Base-by-base conservation (phyloP, 1,140 invertebrate genomes). In the Metaphire vulgaris region DNA sequence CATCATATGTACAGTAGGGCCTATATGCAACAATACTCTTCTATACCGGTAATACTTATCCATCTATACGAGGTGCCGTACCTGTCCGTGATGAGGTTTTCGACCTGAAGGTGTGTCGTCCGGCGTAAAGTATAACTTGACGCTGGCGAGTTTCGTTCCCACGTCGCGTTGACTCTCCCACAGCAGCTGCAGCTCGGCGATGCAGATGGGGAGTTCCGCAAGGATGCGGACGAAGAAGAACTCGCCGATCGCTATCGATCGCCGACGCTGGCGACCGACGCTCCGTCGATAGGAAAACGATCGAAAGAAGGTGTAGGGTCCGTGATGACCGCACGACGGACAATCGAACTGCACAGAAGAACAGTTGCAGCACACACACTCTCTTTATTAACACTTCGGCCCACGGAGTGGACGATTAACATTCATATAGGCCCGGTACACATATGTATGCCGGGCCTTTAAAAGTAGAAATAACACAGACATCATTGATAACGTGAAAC, bases 191-290 rank as follows among this genome's bases (percentile, higher is more conserved):
- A 96, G 88, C 87, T 97, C 94, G 33, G 92, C 94, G 87, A 94
- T 92, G 85, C 90, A 91, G 79, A 92, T 89, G 81, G 95, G 90
- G 85, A 94, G 92, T 65, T 83, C 80, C 66, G 90, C 91, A 90
- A 92, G 94, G 81, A 95, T 90, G 89, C 92, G 92, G 74, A 95
- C 91, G 83, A 95, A 92, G 88, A 96, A 95, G 89, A 96, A 96
- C 87, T 94, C 92, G 79, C 93, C 93, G 69, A 95, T 87, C 65
- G 90, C 89, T 74, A 95, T 88, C 80, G 93, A 91, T 81, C 89
- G 89, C 81, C 89, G 89, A 81, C 89, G 88, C 72, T 89, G 89
- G 81, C 89, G 74, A 28, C 81, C 79, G 30, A 74, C 21, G 6
- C 6, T 12, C 6, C 6, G 41, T 12, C 41, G 82, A 85, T 90